A percentile compares a stretch with the other conserved stretches of the same genome.
phyloP scores from a whole-genome alignment of 35 echinoderm and acorn worm species.

The Eucidaris tribuloides region DNA sequence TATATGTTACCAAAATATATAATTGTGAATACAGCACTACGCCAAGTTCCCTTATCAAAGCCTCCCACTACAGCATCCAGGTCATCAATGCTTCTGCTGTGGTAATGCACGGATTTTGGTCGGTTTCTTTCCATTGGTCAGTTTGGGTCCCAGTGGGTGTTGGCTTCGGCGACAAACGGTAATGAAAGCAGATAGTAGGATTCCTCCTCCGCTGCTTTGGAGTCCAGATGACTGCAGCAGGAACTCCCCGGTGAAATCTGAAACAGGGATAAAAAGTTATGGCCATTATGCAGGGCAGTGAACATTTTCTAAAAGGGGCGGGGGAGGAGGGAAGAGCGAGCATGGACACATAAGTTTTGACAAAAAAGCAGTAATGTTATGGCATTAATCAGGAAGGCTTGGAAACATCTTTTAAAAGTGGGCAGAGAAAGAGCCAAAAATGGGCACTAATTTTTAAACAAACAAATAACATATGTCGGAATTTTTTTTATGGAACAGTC shows the following conservation, averaged over 20 bases:
- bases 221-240: slow-evolving; percentile 56
- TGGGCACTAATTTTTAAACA: too few species aligned
- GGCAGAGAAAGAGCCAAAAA: too few species aligned
- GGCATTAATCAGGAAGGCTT: too few species aligned
- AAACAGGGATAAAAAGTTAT: too few species aligned
- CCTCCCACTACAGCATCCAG: slow-evolving; percentile 58
- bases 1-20: too few species aligned
- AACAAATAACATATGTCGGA: too few species aligned
- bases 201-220: slow-evolving; percentile 7
- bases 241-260: slow-evolving; percentile 60
- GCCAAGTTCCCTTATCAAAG: slow-evolving; percentile 70
- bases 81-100: slow-evolving; percentile 45
- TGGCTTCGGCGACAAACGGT: slow-evolving; percentile 53
- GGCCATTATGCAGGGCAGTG: too few species aligned
- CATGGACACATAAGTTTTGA: too few species aligned
- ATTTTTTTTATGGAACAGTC: too few species aligned
- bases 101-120: slow-evolving; percentile 29
- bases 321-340: too few species aligned
- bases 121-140: slow-evolving; percentile 30
- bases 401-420: too few species aligned
- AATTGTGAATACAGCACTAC: slow-evolving; percentile 13
- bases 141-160: slow-evolving; percentile 32
- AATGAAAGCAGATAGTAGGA: slow-evolving; percentile 86
- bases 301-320: not conserved
- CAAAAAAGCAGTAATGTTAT: too few species aligned